These are phyloP conservation scores for Trichosurus vulpecula DNA, from an alignment of 2,797 vertebrate genomes.

Conservation along the genomic window DNA sequence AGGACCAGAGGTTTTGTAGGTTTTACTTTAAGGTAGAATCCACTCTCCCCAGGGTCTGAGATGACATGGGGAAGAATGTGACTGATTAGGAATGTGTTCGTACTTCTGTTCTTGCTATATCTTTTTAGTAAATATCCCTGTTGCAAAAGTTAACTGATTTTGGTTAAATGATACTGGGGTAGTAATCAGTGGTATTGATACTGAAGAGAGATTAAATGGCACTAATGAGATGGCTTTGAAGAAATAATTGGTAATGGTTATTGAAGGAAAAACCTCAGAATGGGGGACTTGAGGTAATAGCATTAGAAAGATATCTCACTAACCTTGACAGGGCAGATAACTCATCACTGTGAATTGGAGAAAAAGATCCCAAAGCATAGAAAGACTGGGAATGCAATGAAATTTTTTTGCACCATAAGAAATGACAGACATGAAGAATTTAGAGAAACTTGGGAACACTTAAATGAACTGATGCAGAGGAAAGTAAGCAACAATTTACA, in stretches of 20 bases:
- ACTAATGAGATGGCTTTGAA: neutral
- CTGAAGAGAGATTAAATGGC: neutral
- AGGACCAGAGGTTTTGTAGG: neutral
- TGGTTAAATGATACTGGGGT: neutral
- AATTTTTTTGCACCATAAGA: neutral
- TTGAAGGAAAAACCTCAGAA: neutral
- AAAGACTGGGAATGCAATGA: neutral
- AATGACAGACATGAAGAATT: neutral
- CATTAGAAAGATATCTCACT: neutral
- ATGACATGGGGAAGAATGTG: neutral
- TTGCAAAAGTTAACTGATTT: neutral
- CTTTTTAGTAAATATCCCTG: neutral
- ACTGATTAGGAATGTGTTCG: neutral
- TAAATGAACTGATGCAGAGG: neutral
- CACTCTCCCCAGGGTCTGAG: neutral
- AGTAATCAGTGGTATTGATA: neutral
- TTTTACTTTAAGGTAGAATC: neutral
- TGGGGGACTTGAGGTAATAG: neutral
- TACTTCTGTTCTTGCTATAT: neutral
- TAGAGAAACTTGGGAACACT: neutral
- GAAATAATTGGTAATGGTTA: neutral
- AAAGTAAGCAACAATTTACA: neutral
- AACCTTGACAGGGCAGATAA: neutral
- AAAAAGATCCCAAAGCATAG: neutral
- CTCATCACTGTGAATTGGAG: neutral